A percentile compares a stretch with the other conserved stretches of the same genome.
Evolutionary conservation across 2,888 invertebrate species (phyloP).

Genomic region (Nesidiocoris tenuis): DNA sequence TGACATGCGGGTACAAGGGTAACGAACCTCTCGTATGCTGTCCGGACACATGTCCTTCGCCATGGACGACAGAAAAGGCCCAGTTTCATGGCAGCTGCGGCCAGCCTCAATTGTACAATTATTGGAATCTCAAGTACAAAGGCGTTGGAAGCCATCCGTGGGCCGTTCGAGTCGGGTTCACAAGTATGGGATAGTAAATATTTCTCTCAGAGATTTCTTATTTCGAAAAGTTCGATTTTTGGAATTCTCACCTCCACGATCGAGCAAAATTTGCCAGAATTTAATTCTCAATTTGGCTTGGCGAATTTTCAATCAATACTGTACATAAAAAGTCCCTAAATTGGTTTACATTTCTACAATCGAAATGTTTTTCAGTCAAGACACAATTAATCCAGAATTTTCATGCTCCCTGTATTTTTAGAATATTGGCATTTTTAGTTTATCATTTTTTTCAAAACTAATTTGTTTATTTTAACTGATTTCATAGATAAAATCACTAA

Average conservation of each 20-base stretch:
- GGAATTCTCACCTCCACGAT: too few species aligned
- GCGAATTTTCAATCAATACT: too few species aligned
- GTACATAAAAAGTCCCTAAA: too few species aligned
- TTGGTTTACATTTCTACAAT: too few species aligned
- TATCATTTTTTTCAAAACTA: too few species aligned
- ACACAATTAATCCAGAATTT: too few species aligned
- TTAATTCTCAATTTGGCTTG: too few species aligned
- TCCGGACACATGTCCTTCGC: conserved; percentile 57
- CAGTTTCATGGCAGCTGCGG: conserved; percentile 51
- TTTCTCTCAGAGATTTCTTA: background rate
- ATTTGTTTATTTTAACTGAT: too few species aligned
- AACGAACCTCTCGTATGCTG: conserved; percentile 64
- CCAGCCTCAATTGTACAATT: conserved; percentile 50
- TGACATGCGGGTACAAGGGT: conserved; percentile 64
- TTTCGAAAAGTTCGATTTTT: background rate
- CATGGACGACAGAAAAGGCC: conserved; percentile 23
- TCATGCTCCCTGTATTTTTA: too few species aligned
- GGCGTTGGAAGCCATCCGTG: conserved; percentile 69
- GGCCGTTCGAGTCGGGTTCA: conserved; percentile 73
- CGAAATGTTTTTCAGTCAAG: too few species aligned
- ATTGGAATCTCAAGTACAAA: conserved; percentile 50
- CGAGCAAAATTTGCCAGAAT: too few species aligned
- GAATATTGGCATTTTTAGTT: too few species aligned
- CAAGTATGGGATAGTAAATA: conserved; percentile 58
- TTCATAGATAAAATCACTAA: conserved; percentile 66